phyloP scores from a whole-genome alignment of 1,140 invertebrate genomes.

The Bombyx mandarina region DNA sequence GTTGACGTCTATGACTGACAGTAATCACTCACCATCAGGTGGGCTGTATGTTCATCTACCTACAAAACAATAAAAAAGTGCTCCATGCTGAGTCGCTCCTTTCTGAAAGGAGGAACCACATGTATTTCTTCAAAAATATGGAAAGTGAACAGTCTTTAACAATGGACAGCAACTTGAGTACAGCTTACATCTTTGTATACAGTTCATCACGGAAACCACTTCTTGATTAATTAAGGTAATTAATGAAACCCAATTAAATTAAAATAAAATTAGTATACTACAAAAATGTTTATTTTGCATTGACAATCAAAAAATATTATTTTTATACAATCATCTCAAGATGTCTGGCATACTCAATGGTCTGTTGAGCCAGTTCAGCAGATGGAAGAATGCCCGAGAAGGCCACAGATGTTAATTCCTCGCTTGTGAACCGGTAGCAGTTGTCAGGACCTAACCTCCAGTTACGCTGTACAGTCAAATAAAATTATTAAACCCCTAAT shows the following conservation, averaged over 20 bases:
- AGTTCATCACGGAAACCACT: no score
- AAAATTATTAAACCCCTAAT: conserved; percentile 1
- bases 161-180: no score
- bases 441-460: conserved; percentile 87
- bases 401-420: conserved; percentile 84
- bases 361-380: conserved; percentile 89
- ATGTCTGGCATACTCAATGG: conserved; percentile 97
- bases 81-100: no score
- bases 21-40: no score
- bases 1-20: no score
- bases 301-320: conserved; percentile 7
- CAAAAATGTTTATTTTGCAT: conserved; percentile 1
- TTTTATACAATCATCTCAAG: conserved; percentile 98
- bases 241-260: neutral
- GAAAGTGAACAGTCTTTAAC: no score
- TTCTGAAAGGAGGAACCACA: no score
- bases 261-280: neutral
- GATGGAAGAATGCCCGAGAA: conserved; percentile 90
- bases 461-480: conserved; percentile 70
- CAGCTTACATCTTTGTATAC: no score
- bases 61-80: no score
- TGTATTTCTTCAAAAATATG: no score
- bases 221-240: no score
- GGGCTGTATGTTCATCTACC: no score
- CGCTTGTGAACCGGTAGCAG: conserved; percentile 83